phyloP scores from a whole-genome alignment of 2,113 vertebrate genomes.

The Polypterus bichir region DNA sequence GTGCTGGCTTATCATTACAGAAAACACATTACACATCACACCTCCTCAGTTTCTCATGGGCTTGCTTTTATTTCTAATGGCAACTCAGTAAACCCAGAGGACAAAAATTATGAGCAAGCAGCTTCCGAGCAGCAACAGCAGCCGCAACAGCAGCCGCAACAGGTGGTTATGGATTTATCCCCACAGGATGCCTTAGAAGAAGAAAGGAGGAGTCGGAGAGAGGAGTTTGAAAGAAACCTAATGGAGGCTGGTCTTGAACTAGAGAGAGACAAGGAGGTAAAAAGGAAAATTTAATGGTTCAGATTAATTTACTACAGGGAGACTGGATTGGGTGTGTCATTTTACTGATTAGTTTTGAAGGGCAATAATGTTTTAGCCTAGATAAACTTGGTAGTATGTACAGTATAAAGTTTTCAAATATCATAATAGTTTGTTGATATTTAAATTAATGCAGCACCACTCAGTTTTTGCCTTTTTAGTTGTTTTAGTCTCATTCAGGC shows the following conservation, averaged over 20 bases:
- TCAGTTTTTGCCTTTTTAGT: too few relatives aligned
- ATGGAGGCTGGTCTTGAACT: constrained; percentile 75
- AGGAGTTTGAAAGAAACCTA: constrained; percentile 76
- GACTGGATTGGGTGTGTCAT: too few relatives aligned
- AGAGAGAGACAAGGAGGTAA: constrained; percentile 69
- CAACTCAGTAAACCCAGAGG: constrained; percentile 26
- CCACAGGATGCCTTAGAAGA: constrained; percentile 53
- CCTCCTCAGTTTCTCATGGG: constrained; percentile 13
- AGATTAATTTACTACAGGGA: neutral
- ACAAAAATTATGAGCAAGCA: constrained; percentile 17
- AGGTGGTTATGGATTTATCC: constrained; percentile 29
- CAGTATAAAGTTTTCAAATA: too few relatives aligned
- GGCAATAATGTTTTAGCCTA: too few relatives aligned
- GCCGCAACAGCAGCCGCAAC: constrained; percentile 19
- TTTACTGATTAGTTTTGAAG: too few relatives aligned
- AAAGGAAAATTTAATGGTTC: neutral
- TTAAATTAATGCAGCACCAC: too few relatives aligned
- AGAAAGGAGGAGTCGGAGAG: constrained; percentile 64
- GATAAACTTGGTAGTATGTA: too few relatives aligned
- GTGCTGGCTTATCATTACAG: constrained; percentile 81
- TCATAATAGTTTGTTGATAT: too few relatives aligned
- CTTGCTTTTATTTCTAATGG: constrained; percentile 62
- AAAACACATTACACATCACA: constrained; percentile 29
- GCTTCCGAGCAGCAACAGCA: neutral
- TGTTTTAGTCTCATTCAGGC: too few relatives aligned